Base-by-base conservation (phyloP, 2,888 invertebrate genomes). In the Ichneumoninae sp. region DNA sequence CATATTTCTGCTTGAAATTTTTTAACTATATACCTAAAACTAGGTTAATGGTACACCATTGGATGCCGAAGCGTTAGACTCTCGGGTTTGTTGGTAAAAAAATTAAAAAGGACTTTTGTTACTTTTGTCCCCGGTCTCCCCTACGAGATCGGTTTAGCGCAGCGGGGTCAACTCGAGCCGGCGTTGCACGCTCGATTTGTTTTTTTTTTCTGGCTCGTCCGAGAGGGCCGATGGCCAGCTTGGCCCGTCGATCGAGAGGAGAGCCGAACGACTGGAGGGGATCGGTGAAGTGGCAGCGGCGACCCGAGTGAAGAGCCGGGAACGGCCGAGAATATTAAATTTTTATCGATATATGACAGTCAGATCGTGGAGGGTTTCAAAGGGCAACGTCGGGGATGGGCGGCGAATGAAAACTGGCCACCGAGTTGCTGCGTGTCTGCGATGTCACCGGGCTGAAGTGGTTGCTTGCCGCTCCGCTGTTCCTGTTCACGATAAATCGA, bases 281-380 rank as follows among this genome's bases (percentile, higher is more conserved):
- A 36, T 19, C 36, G 65, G 47, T 50, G 65, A 65, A 75, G 75
- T 65, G 75, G 65, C 52, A 8, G 33, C 47, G 65, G 52, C 47
- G 50, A 7, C 8, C 8, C 5, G 75, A 75, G 75, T 50, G 65
- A 65, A 65, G 65, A 65, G 75, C n/a, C n/a, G 36, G n/a, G 60
- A 62, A 22, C 30, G 65, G 50, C 22, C 36, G 19, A 47, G 75
- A 76, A 76, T 76, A 76, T 66, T 76, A 65, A 26, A 76, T 66
- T 76, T 76, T 66, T 50, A 66, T 66, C 66, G 76, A 76, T 76
- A 76, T 36, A 50, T 33, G 16, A 65, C 52, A 40, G 36, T 66
- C 50, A 26, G 40, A 66, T 65, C 52, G 50, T 54, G 52, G 52
- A 54, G 76, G 13, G 66, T 52, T 66, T 76, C 66, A 40, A 40